Evolutionary conservation across 2,113 vertebrate species (phyloP).

Genomic region (Boulengeromyrus knoepffleri): DNA sequence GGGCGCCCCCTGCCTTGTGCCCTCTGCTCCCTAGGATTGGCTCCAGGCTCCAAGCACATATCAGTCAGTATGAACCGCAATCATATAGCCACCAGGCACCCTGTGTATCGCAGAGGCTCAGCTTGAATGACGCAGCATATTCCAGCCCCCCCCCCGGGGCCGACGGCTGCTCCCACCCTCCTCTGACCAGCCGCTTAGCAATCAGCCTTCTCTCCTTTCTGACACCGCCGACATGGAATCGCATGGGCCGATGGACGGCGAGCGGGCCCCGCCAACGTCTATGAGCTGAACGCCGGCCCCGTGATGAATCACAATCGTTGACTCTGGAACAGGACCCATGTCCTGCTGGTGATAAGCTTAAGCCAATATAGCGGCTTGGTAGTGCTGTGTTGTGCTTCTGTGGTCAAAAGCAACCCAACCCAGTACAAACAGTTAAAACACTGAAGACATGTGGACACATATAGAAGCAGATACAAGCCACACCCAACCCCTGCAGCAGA

Average conservation of each 20-base stretch:
- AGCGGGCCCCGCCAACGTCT: background rate
- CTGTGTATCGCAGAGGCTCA: background rate
- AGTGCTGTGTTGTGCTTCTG: background rate
- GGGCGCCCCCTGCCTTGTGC: background rate
- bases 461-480: conserved; percentile 41
- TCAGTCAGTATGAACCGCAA: background rate
- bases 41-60: background rate
- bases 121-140: background rate
- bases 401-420: background rate
- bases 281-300: background rate
- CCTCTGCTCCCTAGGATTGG: background rate
- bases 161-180: background rate
- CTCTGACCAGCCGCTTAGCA: background rate
- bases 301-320: background rate
- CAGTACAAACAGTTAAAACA: background rate
- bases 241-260: background rate
- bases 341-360: background rate
- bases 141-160: background rate
- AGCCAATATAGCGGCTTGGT: background rate
- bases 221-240: background rate
- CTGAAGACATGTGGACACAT: background rate
- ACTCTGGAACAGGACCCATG: background rate
- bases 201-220: background rate
- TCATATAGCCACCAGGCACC: background rate
- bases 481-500: conserved; percentile 51